Base-by-base conservation (phyloP, 2,797 vertebrate species). In the Phrynocephalus vlangalii region DNA sequence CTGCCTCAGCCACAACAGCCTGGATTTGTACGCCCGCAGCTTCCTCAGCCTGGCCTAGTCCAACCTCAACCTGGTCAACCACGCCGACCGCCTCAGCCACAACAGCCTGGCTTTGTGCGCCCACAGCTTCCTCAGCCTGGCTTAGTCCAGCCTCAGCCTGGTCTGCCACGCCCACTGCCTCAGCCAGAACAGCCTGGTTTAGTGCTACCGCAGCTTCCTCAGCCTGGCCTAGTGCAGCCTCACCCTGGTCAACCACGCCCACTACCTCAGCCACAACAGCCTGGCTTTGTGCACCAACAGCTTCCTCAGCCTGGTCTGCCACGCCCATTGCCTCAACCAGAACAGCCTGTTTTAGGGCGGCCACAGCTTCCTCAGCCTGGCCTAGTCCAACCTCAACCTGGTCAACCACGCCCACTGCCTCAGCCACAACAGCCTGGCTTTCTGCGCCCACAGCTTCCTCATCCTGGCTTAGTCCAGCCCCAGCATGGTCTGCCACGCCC, bases 271-370 rank as follows among this genome's bases (percentile, higher is more conserved):
- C 78, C 78, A 1, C 60, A 86, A 3, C 86, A 22, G 0, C 76
- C 44, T 0, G 60, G 30, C 1, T 1, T 30, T 0, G 0, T 0
- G 0, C 60, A 0, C 1, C 89, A 87, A 0, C 67, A 48, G 10
- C 33, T 16, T 20, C 3, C 90, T 8, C 88, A 52, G 10, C 5
- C 77, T 0, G 28, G 7, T 0, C 10, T 79, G n/a, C n/a, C 60
- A 20, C 30, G 16, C 3, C 63, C 92, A 90, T 7, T 8, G 2
- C 75, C 76, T 1, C 76, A 76, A 56, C 52, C 79, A 68, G 1
- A 33, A 33, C 33, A 33, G 33, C 33, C 33, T 33, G 33, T n/a
- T n/a, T n/a, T n/a, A n/a, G n/a, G n/a, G 33, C 33, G 33, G 1
- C 33, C 33, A 33, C 33, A 33, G 33, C 33, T 33, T 33, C 33